Evolutionary conservation across 2,888 invertebrate species (phyloP), one percentile per base, ranked within the genome.

Genomic region (Podotricha telesiphe): DNA sequence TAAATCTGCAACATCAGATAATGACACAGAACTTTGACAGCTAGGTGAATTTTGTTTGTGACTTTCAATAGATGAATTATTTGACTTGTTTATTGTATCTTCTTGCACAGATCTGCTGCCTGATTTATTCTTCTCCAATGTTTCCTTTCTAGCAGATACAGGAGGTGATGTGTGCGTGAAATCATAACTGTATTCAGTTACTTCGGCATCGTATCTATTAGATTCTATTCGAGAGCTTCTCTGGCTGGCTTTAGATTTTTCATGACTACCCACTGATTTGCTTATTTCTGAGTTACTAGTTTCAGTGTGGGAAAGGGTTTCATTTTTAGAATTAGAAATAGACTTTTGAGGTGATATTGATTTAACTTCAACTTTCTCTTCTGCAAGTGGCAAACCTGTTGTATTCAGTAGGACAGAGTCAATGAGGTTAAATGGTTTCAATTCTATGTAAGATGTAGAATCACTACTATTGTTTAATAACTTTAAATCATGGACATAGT

Each of bases 1-100:
- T 65, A 93, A 81, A 78, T 93, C 92, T 40, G 89, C 88, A 63
- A 92, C 89, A 82, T 93, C 92, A 19, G 92, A 92, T 78, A 91
- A 78, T 22, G 93, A 93, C 19, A 91, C 79, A 5, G 93, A 92
- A 73, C 91, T 91, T 58, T 82, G 85, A 28, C 89, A 86, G 58
- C 84, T 87, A 61, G 83, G 81, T 10, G 91, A 90, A 50, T 81
- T 84, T 65, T 85, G 84, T 68, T 81, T 84, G 13, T 81, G 84
- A 74, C 82, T 86, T 67, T 82, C 82, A 65, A 74, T 42, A 4
- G 78, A 79, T 10, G 76, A 76, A 70, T 73, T 79, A 53, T 78
- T 80, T 20, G 68, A 65, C 74, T 80, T 82, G 50, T 79, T 77
- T 58, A 73, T 76, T 22, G 34, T 37, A 20, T 67, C 55, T 50